Conservation (phyloP, 2,888 invertebrate species). For the Patella pellucida region DNA sequence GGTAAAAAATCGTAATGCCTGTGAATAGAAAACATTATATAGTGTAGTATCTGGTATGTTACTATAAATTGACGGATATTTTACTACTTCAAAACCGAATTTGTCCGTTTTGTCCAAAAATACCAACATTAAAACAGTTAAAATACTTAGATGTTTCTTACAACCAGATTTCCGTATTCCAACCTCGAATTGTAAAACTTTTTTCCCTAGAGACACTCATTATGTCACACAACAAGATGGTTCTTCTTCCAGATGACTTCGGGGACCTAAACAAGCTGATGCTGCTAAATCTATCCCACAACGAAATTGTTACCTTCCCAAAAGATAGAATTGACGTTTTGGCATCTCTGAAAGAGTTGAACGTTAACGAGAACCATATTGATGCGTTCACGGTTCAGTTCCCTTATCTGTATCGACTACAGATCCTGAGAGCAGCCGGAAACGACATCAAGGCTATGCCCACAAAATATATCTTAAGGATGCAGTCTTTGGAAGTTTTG, state of each 20-base stretch:
- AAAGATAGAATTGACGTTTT: conserved; percentile 80
- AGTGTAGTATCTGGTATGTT: too few relatives aligned
- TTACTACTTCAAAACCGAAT: too few relatives aligned
- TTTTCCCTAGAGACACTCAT: conserved; percentile 58
- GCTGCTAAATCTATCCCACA: conserved; percentile 62
- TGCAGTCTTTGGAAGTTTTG: conserved; percentile 77
- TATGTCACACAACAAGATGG: conserved; percentile 60
- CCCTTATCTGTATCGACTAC: conserved; percentile 65
- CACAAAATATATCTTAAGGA: conserved; percentile 58
- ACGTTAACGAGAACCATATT: conserved; percentile 85
- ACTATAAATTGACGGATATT: too few relatives aligned
- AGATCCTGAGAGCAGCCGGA: conserved; percentile 49
- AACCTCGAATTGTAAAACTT: conserved; percentile 53
- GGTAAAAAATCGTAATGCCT: too few relatives aligned
- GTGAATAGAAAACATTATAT: too few relatives aligned
- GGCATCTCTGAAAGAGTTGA: conserved; percentile 80
- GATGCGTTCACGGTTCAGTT: conserved; percentile 76
- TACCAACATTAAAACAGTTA: too few relatives aligned
- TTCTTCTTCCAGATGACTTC: conserved; percentile 65
- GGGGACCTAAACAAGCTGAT: conserved; percentile 64
- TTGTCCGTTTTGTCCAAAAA: too few relatives aligned
- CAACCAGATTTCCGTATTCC: conserved; percentile 59
- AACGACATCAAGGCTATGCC: conserved; percentile 65
- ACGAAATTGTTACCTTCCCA: conserved; percentile 63
- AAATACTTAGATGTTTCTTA: conserved; percentile 55